Evolutionary conservation across 2,113 vertebrate genomes (phyloP).

Genomic region (Sphyrna mokarran): DNA sequence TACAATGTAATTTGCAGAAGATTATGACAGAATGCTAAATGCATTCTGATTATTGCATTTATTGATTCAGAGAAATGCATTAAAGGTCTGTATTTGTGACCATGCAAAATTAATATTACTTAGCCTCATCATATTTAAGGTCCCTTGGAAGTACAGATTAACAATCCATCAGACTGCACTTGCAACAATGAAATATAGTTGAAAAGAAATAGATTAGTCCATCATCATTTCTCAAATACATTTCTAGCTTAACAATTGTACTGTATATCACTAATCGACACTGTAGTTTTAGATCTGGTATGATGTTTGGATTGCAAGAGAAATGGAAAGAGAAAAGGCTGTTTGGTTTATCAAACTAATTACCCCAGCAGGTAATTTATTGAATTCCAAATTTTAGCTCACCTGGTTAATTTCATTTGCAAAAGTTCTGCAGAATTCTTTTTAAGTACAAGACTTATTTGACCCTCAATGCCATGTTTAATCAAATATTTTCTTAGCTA

Average conservation of each 20-base stretch:
- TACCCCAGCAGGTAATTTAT: not conserved
- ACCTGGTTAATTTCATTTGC: not conserved
- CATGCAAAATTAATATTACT: constrained; percentile 72
- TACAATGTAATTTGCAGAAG: constrained; percentile 68
- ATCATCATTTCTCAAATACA: not conserved
- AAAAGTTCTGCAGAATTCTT: not conserved
- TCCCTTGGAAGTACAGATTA: constrained; percentile 61
- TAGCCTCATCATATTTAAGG: constrained; percentile 62
- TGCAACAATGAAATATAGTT: constrained; percentile 54
- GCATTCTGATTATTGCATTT: constrained; percentile 73
- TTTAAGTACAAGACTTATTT: not conserved
- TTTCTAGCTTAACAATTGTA: not conserved
- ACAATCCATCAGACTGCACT: constrained; percentile 51
- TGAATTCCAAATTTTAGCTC: not conserved
- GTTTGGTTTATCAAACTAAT: not conserved
- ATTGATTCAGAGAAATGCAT: constrained; percentile 70
- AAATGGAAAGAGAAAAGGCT: not conserved
- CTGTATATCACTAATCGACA: not conserved
- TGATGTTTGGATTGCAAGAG: not conserved
- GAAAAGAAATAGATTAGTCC: not conserved
- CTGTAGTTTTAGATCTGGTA: not conserved
- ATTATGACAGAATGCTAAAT: constrained; percentile 71
- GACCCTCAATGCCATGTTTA: not conserved
- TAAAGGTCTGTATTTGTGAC: constrained; percentile 70
- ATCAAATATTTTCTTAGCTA: not conserved